phyloP scores from a whole-genome alignment of 2,888 invertebrate species.

The Endotricha flammealis region DNA sequence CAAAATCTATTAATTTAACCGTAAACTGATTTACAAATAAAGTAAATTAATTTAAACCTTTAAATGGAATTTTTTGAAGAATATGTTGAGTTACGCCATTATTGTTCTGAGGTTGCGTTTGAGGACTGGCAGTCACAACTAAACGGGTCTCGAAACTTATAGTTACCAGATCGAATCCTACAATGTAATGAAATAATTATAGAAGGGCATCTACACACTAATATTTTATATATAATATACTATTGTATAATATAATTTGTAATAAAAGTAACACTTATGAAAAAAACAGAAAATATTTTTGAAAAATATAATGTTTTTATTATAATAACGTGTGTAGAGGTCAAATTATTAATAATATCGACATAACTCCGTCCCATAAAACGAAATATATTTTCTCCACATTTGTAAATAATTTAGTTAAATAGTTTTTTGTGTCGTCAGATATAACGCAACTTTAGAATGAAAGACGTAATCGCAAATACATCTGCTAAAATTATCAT shows the following conservation, averaged over 20 bases:
- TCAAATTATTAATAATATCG: conserved; percentile 14
- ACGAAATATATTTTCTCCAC: conserved; percentile 14
- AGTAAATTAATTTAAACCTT: too few relatives aligned
- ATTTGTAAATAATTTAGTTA: conserved; percentile 16
- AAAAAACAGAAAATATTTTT: background rate
- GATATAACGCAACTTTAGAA: too few relatives aligned
- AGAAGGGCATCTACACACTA: conserved; percentile 36
- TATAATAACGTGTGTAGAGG: conserved; percentile 37
- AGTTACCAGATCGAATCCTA: conserved; percentile 72
- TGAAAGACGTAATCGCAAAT: too few relatives aligned
- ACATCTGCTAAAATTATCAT: too few relatives aligned
- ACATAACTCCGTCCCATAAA: conserved; percentile 50
- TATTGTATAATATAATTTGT: conserved; percentile 10
- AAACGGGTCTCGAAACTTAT: conserved; percentile 72
- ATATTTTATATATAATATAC: conserved; percentile 8
- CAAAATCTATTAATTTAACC: background rate
- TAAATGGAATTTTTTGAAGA: too few relatives aligned
- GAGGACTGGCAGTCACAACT: conserved; percentile 43
- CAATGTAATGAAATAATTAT: conserved; percentile 36
- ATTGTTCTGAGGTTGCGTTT: too few relatives aligned
- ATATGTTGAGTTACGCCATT: too few relatives aligned
- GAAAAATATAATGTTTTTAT: background rate
- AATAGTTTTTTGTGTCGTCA: conserved; percentile 12
- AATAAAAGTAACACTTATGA: background rate
- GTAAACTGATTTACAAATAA: too few relatives aligned